Evolutionary conservation across 2,113 vertebrate genomes (phyloP).

Genomic region (Tonatia bakeri): DNA sequence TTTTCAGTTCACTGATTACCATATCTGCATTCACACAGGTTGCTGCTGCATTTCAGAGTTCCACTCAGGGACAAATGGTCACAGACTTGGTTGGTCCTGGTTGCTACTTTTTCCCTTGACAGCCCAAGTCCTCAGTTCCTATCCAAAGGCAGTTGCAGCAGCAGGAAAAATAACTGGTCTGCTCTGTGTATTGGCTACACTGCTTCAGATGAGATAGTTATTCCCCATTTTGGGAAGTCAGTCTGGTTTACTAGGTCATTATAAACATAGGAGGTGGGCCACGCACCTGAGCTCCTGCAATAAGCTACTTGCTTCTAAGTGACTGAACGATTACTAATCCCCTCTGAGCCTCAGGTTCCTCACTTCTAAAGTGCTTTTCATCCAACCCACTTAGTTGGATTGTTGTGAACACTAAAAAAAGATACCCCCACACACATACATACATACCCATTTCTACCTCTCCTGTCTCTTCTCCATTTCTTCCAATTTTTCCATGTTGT

Average conservation of each 20-base stretch:
- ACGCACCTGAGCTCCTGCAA: background rate
- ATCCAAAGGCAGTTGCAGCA: background rate
- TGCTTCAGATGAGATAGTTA: background rate
- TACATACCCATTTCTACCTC: background rate
- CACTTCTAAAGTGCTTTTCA: background rate
- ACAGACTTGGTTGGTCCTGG: background rate
- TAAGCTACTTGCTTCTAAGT: background rate
- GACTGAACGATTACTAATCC: background rate
- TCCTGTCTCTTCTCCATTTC: background rate
- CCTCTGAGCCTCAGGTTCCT: background rate
- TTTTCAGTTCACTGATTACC: background rate
- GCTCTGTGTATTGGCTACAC: slow-evolving; percentile 37
- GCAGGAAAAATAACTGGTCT: background rate
- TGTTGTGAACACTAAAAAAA: background rate
- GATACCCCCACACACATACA: background rate
- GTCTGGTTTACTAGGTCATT: background rate
- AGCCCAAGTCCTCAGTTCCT: background rate
- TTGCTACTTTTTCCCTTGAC: background rate
- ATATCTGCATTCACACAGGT: background rate
- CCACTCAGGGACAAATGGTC: background rate
- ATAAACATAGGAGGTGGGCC: background rate
- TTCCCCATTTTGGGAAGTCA: background rate
- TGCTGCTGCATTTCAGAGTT: background rate
- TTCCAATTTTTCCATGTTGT: background rate
- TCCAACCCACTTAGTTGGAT: background rate